Conservation (phyloP, 2,113 vertebrate genomes). For the Atherinomorus stipes region DNA sequence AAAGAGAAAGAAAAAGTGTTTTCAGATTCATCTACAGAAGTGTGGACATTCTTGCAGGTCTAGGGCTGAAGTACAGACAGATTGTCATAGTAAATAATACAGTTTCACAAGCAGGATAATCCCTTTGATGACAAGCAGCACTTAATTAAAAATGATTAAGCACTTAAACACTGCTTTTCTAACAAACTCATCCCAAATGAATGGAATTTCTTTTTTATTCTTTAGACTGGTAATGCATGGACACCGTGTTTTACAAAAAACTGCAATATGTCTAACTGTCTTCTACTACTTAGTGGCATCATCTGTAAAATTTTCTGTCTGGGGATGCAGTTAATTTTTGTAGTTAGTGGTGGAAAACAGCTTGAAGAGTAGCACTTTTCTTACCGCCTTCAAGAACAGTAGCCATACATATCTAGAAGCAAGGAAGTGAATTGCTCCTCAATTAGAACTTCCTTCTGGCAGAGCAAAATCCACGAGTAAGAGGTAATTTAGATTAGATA, state of each 20-base stretch:
- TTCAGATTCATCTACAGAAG: constrained; percentile 15
- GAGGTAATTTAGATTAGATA: constrained; percentile 42
- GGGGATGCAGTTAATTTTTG: neutral
- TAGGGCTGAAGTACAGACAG: neutral
- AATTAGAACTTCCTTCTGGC: constrained; percentile 41
- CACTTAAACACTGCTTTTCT: neutral
- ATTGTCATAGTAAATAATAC: constrained; percentile 6
- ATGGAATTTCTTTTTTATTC: neutral
- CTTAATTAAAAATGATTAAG: neutral
- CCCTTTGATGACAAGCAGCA: constrained; percentile 12
- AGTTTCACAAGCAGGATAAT: neutral
- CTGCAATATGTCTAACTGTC: too few species aligned
- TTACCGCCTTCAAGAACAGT: too few species aligned
- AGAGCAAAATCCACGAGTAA: constrained; percentile 38
- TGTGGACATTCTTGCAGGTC: constrained; percentile 12
- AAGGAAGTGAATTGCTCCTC: constrained; percentile 43
- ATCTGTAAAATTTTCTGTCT: neutral
- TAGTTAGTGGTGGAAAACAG: constrained; percentile 28
- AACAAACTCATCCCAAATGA: neutral
- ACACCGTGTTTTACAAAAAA: neutral
- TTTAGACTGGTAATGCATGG: neutral
- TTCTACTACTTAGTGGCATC: neutral
- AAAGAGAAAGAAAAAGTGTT: neutral
- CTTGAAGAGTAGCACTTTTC: constrained; percentile 31
- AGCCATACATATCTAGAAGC: constrained; percentile 29